Percentiles rank a stretch among this genome's conserved stretches.
Conservation (phyloP, 2,888 invertebrate genomes). For the Scaptodrosophila latifasciaeformis region DNA sequence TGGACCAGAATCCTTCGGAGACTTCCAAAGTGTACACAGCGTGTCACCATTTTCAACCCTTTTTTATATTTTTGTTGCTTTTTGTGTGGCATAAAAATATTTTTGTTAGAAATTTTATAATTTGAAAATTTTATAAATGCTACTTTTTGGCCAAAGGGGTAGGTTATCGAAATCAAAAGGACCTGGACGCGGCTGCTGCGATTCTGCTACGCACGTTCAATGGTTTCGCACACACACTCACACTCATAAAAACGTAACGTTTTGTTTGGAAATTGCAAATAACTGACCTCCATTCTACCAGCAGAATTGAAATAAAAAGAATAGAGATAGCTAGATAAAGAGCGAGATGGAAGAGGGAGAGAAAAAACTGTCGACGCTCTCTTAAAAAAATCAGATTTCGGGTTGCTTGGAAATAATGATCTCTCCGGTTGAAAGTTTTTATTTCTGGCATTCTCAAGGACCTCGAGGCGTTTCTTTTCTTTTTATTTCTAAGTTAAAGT, state of each 20-base stretch:
- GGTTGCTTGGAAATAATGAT: too few species aligned
- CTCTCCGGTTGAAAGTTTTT: constrained; percentile 23
- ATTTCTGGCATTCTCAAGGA: constrained; percentile 27
- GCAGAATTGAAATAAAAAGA: constrained; percentile 31
- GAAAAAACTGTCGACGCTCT: constrained; percentile 13
- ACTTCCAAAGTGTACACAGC: too few species aligned
- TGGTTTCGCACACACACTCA: constrained; percentile 44
- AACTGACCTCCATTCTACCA: constrained; percentile 49
- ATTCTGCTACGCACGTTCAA: constrained; percentile 37
- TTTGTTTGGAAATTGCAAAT: constrained; percentile 26
- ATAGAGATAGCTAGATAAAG: constrained; percentile 7
- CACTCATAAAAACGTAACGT: constrained; percentile 30
- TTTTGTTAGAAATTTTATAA: constrained; percentile 47
- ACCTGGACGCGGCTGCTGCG: constrained; percentile 34
- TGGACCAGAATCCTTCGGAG: too few species aligned
- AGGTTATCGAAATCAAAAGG: constrained; percentile 33
- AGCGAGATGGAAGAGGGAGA: not conserved
- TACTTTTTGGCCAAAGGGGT: constrained; percentile 64
- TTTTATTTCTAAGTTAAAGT: constrained; percentile 2
- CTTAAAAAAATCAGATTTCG: too few species aligned
- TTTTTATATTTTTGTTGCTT: constrained; percentile 35
- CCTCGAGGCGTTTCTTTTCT: too few species aligned
- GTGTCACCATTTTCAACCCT: constrained; percentile 53
- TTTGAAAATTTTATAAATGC: constrained; percentile 56
- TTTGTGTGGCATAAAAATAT: too few species aligned